Percentiles rank a stretch among this genome's conserved stretches.
These are phyloP conservation scores for Ditylenchus dipsaci DNA, from an alignment of 1,140 invertebrate genomes.

Conservation along the genomic window DNA sequence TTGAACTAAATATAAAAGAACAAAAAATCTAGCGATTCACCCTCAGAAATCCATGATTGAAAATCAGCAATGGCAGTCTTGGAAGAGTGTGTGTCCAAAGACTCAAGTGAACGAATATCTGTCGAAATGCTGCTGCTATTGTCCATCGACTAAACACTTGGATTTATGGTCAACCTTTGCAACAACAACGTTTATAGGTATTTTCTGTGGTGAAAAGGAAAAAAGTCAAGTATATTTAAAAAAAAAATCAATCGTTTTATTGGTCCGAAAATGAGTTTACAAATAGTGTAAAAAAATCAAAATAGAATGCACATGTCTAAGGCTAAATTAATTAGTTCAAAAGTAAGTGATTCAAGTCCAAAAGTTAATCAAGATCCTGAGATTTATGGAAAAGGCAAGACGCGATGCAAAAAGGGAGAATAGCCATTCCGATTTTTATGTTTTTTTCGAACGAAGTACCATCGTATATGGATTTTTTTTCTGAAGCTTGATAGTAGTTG, in stretches of 20 bases:
- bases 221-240: not conserved
- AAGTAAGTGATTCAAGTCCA: too few species aligned
- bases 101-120: not conserved
- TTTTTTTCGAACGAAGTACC: too few species aligned
- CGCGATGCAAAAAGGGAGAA: too few species aligned
- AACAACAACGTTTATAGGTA: not conserved
- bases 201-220: not conserved
- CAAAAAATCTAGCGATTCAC: not conserved
- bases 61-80: not conserved
- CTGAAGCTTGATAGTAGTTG: too few species aligned
- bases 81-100: not conserved
- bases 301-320: not conserved
- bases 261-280: not conserved
- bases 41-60: not conserved
- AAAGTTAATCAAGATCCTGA: too few species aligned
- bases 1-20: not conserved
- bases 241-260: not conserved
- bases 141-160: not conserved
- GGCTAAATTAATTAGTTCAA: too few species aligned
- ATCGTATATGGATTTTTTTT: too few species aligned
- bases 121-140: not conserved
- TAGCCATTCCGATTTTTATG: too few species aligned
- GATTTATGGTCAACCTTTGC: too few species aligned
- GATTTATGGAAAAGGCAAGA: too few species aligned
- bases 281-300: not conserved